These are phyloP conservation scores for Girardinus metallicus DNA, from an alignment of 2,797 vertebrate species.

Conservation along the genomic window DNA sequence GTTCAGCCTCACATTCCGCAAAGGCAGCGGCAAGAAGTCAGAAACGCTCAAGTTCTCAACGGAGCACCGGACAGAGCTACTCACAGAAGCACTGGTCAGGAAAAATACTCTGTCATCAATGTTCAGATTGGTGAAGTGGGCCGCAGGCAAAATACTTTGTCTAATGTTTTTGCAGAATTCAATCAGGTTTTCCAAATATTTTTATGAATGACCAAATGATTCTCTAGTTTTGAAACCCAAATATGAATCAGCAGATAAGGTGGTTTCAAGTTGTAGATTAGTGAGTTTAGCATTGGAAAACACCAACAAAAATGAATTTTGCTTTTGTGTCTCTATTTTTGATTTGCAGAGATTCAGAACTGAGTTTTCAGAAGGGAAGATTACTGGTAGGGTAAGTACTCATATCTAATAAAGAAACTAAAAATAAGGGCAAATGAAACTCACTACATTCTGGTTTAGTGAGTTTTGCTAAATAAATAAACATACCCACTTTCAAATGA, in stretches of 20 bases:
- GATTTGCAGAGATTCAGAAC: slow-evolving; percentile 93
- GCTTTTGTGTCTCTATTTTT: slow-evolving; percentile 2
- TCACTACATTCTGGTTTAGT: background rate
- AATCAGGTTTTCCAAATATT: slow-evolving; percentile 24
- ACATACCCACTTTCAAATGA: background rate
- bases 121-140: too few species aligned
- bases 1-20: slow-evolving; percentile 98
- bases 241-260: slow-evolving; percentile 23
- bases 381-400: slow-evolving; percentile 95
- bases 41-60: slow-evolving; percentile 99
- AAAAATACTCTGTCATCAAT: background rate
- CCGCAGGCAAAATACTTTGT: background rate
- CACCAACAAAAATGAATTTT: background rate
- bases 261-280: slow-evolving; percentile 17
- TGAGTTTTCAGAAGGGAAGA: slow-evolving; percentile 98
- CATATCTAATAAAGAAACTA: background rate
- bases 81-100: slow-evolving; percentile 97
- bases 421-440: background rate
- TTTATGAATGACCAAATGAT: background rate
- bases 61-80: slow-evolving; percentile 97
- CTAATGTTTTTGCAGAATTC: slow-evolving; percentile 9
- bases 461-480: background rate
- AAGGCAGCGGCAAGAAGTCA: slow-evolving; percentile 95
- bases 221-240: slow-evolving; percentile 9
- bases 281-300: slow-evolving; percentile 12